phyloP scores from a whole-genome alignment of 2,888 invertebrate genomes.

The Thereva nobilitata region DNA sequence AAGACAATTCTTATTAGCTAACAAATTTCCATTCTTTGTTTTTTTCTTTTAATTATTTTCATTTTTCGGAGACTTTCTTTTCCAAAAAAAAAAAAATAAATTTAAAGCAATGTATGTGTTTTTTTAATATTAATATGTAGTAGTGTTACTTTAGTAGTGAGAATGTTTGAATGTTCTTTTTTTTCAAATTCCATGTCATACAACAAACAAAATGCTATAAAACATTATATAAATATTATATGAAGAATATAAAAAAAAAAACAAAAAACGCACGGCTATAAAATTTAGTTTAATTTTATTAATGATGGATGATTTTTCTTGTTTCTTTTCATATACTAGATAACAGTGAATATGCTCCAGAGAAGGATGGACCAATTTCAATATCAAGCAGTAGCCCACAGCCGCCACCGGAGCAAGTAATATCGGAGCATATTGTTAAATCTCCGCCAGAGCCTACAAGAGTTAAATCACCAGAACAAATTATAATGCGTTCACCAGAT shows the following conservation, averaged over 20 bases:
- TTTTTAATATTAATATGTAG: too few relatives aligned
- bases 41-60: too few relatives aligned
- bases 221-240: too few relatives aligned
- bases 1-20: too few relatives aligned
- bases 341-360: constrained; percentile 53
- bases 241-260: not conserved
- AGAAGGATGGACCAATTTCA: constrained; percentile 52
- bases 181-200: too few relatives aligned
- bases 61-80: too few relatives aligned
- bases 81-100: too few relatives aligned
- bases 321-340: constrained; percentile 48
- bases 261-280: not conserved
- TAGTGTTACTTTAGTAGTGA: too few relatives aligned
- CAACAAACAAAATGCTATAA: too few relatives aligned
- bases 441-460: constrained; percentile 92
- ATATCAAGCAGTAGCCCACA: constrained; percentile 56
- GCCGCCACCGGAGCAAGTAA: constrained; percentile 52
- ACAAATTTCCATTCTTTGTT: too few relatives aligned
- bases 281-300: not conserved
- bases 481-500: constrained; percentile 89
- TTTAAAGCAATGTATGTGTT: too few relatives aligned
- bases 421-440: constrained; percentile 76
- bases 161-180: too few relatives aligned
- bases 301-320: not conserved
- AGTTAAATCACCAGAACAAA: constrained; percentile 91